These are phyloP conservation scores for Pipistrellus nathusii DNA, from an alignment of 2,797 vertebrate genomes.

Conservation along the genomic window DNA sequence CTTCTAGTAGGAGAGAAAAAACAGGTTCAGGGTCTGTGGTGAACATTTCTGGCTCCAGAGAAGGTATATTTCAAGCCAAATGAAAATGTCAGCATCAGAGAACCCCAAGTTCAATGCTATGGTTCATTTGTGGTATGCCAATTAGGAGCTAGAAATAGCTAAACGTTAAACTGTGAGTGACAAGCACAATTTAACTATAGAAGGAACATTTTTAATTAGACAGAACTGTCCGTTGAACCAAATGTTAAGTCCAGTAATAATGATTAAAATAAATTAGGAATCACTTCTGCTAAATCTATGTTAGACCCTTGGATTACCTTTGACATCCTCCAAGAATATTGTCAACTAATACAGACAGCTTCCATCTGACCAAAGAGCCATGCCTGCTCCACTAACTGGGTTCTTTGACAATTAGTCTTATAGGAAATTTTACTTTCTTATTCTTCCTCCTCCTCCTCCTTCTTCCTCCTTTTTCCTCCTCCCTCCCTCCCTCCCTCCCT, in stretches of 20 bases:
- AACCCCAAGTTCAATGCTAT: background rate
- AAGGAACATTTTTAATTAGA: slow-evolving; percentile 76
- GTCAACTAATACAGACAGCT: background rate
- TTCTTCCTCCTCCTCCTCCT: background rate
- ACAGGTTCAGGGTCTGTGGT: background rate
- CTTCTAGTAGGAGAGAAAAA: background rate
- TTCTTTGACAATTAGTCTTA: slow-evolving; percentile 48
- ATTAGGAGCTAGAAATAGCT: slow-evolving; percentile 63
- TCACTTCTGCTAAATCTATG: background rate
- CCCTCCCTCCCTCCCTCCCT: too few species aligned
- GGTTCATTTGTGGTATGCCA: slow-evolving; percentile 40
- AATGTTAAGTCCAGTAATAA: slow-evolving; percentile 45
- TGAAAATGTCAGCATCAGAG: background rate
- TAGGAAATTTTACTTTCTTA: background rate
- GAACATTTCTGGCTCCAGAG: background rate
- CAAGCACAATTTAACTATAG: slow-evolving; percentile 48
- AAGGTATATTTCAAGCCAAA: slow-evolving; percentile 8
- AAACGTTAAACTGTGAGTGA: slow-evolving; percentile 44
- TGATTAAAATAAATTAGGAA: slow-evolving; percentile 75
- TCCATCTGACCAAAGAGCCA: background rate
- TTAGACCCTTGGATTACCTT: slow-evolving; percentile 42
- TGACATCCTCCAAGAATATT: background rate
- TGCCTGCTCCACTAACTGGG: background rate
- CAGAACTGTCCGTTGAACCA: slow-evolving; percentile 65
- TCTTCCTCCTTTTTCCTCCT: too few species aligned